Percentiles rank a stretch among this genome's conserved stretches.
These are phyloP conservation scores for Gambusia holbrooki DNA, from an alignment of 2,113 vertebrate species.

Conservation along the genomic window DNA sequence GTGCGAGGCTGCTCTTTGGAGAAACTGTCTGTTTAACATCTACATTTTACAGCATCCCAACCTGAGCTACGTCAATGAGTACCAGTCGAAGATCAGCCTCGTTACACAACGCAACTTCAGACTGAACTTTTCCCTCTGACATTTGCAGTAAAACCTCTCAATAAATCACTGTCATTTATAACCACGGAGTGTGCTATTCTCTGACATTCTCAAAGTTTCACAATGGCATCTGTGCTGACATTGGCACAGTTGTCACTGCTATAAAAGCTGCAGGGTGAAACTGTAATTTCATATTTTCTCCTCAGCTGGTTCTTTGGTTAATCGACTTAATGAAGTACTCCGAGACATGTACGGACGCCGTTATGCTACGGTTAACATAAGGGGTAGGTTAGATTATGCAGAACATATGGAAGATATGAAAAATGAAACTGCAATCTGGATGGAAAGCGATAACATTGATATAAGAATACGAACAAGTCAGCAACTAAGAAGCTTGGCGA, in stretches of 20 bases:
- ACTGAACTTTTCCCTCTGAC: constrained; percentile 10
- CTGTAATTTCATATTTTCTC: constrained; percentile 32
- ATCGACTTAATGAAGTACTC: constrained; percentile 66
- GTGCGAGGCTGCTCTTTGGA: constrained; percentile 23
- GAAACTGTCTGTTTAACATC: not conserved
- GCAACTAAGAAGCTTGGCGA: constrained; percentile 9
- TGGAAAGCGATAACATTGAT: constrained; percentile 18
- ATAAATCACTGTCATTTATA: constrained; percentile 16
- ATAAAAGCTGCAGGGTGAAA: constrained; percentile 36
- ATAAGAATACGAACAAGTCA: constrained; percentile 19
- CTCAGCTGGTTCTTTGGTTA: constrained; percentile 52
- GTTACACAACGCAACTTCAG: not conserved
- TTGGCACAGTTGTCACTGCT: constrained; percentile 15
- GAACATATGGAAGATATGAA: constrained; percentile 4
- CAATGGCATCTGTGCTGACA: constrained; percentile 31
- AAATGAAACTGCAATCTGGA: not conserved
- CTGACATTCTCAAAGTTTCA: constrained; percentile 32
- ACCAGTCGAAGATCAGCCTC: constrained; percentile 2
- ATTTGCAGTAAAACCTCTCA: constrained; percentile 21
- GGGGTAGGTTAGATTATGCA: constrained; percentile 17
- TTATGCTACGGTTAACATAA: constrained; percentile 30
- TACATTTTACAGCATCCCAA: not conserved
- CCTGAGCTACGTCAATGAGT: constrained; percentile 2
- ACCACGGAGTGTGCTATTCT: not conserved
- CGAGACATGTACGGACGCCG: constrained; percentile 23